Conservation (phyloP, 2,797 vertebrate species). For the Orientallactaga sibirica region DNA sequence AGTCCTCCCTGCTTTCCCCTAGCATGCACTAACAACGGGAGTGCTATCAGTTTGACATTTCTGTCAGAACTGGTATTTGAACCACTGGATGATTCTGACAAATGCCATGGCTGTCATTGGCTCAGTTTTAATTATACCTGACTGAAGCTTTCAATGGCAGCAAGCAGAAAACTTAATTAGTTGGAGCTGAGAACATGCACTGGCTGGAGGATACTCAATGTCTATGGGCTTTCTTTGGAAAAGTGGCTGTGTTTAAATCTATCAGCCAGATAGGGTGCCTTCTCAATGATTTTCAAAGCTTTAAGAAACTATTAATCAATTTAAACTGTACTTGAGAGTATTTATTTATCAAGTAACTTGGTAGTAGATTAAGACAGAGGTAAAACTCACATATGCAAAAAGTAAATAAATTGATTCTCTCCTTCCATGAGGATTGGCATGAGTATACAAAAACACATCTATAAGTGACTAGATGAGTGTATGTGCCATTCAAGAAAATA, state of each 20-base stretch:
- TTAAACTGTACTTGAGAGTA: slow-evolving; percentile 53
- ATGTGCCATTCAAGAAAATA: slow-evolving; percentile 74
- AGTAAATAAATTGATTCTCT: neutral
- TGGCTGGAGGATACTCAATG: slow-evolving; percentile 84
- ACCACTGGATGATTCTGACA: slow-evolving; percentile 94
- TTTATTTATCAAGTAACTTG: slow-evolving; percentile 39
- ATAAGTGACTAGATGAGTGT: neutral
- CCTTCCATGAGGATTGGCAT: neutral
- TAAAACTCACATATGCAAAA: slow-evolving; percentile 14
- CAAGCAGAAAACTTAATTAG: slow-evolving; percentile 95
- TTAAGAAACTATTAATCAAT: slow-evolving; percentile 37
- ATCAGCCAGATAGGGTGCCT: neutral
- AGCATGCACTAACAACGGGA: slow-evolving; percentile 84
- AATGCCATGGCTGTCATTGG: slow-evolving; percentile 96
- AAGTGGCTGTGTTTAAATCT: slow-evolving; percentile 68
- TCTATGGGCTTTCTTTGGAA: slow-evolving; percentile 65
- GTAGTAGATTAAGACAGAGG: neutral
- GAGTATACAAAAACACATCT: neutral
- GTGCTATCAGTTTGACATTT: slow-evolving; percentile 98
- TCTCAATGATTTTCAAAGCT: neutral
- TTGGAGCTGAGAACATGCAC: slow-evolving; percentile 82
- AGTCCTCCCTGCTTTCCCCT: slow-evolving; percentile 83
- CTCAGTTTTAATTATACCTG: slow-evolving; percentile 97
- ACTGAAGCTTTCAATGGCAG: slow-evolving; percentile 91
- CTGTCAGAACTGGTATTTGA: slow-evolving; percentile 97